Evolutionary conservation across 1,140 invertebrate genomes (phyloP), one percentile per base, ranked within the genome.

Genomic region (Drosophila sp.): DNA sequence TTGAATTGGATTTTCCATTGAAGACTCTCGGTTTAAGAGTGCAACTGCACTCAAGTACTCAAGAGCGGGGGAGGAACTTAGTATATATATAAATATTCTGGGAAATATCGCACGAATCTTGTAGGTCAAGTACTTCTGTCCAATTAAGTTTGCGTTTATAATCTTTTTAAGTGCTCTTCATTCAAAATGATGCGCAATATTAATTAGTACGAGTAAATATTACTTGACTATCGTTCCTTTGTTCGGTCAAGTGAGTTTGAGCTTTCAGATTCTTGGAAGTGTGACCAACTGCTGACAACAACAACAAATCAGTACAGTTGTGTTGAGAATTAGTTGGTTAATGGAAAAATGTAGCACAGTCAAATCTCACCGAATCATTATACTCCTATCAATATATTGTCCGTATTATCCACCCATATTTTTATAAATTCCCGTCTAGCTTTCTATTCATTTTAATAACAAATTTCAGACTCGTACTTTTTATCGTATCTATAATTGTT

Each of bases 31-130:
- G 21, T 21, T 21, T 21, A 21, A 21, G 16, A 50, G n/a, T 64
- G 67, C 58, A 54, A 13, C 32, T 63, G 67, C 21, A 41, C 41
- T 58, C 21, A 45, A 48, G 51, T 40, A 45, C 18, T 18, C 34
- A 34, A 50, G 45, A 18, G 40, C 18, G 40, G 14, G 40, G 4
- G 13, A 14, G 40, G 7, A 5, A 41, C 4, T 8, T 4, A 41
- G 40, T 41, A 41, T 16, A 41, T 6, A 16, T 41, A 11, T 18
- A 25, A n/a, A 11, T 25, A 9, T 45, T 21, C 4, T 5, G 1
- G 27, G 27, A 29, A 2, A 29, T 25, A 18, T 18, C 25, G 43
- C 43, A 45, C 43, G n/a, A 7, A 25, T 25, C 18, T 4, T 25
- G 7, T 11, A 18, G 43, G 18, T 45, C 43, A 45, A 45, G 43